A percentile compares a stretch with the other conserved stretches of the same genome.
Conservation (phyloP, 2,797 vertebrate species). For the Nasua narica region DNA sequence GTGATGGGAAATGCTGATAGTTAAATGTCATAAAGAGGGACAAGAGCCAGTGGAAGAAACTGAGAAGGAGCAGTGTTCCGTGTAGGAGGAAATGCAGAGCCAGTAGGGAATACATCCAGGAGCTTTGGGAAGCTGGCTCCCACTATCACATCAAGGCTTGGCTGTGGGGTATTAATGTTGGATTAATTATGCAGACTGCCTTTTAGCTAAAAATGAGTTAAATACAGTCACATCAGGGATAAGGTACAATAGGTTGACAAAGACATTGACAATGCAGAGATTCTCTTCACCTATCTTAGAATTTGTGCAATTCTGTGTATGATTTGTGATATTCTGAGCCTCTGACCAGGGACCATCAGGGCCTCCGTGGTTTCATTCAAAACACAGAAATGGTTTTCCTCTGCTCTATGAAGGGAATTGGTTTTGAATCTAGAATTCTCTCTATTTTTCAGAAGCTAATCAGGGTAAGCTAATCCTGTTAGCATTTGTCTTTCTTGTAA, state of each 20-base stretch:
- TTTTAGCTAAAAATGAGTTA: not conserved
- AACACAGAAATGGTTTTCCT: not conserved
- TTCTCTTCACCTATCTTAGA: not conserved
- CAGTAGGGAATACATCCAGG: not conserved
- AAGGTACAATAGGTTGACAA: not conserved
- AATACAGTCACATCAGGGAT: not conserved
- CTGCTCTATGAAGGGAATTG: not conserved
- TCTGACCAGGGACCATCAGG: not conserved
- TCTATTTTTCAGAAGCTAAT: conserved; percentile 63
- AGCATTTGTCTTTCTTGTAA: conserved; percentile 53
- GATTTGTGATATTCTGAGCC: not conserved
- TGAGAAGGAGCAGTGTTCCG: accelerated
- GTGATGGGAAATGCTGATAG: not conserved
- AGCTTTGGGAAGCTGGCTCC: not conserved
- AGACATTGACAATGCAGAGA: not conserved
- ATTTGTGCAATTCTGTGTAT: not conserved
- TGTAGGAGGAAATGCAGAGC: not conserved
- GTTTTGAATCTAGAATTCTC: conserved; percentile 50
- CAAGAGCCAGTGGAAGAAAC: not conserved
- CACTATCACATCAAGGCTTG: not conserved
- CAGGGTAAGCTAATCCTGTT: conserved; percentile 28
- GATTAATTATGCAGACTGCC: not conserved
- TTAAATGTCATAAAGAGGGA: not conserved
- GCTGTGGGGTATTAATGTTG: not conserved
- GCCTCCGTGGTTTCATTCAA: not conserved